Base-by-base conservation (phyloP, 2,113 vertebrate genomes). In the Myrmecophaga tridactyla region DNA sequence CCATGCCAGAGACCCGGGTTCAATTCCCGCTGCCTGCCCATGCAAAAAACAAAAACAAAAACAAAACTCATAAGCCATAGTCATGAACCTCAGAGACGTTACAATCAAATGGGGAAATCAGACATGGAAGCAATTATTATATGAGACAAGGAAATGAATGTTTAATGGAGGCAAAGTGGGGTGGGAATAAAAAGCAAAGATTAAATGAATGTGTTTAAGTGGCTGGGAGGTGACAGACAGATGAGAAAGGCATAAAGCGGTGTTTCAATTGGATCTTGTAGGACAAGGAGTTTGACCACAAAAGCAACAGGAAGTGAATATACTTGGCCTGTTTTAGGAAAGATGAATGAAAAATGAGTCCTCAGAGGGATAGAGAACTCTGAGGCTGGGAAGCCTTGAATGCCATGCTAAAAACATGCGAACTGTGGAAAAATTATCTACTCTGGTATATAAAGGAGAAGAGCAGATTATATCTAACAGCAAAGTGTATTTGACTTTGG, bases 321-420 rank as follows among this genome's bases (percentile, higher is more conserved):
- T 83, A 21, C 48, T 31, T 27, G 89, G 21, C 69, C 56, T 41
- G 29, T 73, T 86, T 89, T 89, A 62, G 41, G 73, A 73, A 60
- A 77, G 18, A 21, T 51, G 85, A 69, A 46, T 86, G 56, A 87
- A n/a, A n/a, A n/a, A 43, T 58, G 69, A 67, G 29, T 62, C 20
- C 56, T 8, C 39, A 39, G 39, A 86, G n/a, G 36, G 34, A 90
- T 23, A 86, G 34, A 73, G 58, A 63, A 51, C 25, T 58, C 60
- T 82, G 41, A 88, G 58, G 63, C 11, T 84, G 20, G 25, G 72
- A 81, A 80, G 21, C 53, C 75, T 94, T 94, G 86, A 85, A 94
- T 84, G 56, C 27, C 43, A 17, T 36, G 46, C 39, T 94, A 77
- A 83, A 56, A 82, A 62, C 27, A 7, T 76, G 46, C 76, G n/a